Evolutionary conservation across 37 sponge, comb jelly and placozoan genomes (phyloP).

Genomic region (Ianthella basta): DNA sequence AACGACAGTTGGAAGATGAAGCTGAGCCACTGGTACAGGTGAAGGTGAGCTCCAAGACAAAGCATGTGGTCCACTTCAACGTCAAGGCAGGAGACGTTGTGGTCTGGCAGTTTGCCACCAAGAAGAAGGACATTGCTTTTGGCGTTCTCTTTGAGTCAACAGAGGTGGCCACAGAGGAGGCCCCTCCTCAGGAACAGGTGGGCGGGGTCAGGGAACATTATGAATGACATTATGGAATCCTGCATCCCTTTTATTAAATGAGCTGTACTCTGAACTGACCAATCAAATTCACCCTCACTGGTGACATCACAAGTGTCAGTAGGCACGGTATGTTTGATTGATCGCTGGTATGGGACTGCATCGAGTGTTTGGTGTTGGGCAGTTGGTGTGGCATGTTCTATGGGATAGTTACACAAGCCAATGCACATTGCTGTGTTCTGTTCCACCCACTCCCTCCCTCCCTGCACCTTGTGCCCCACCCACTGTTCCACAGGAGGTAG

Average conservation of each 20-base stretch:
- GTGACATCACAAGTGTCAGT: too few relatives aligned
- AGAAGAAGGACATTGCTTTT: constrained; percentile 91
- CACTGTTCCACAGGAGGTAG: background rate
- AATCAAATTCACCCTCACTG: background rate
- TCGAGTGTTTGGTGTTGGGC: too few relatives aligned
- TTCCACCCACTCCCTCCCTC: background rate
- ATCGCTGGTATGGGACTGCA: too few relatives aligned
- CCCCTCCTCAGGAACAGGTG: constrained; percentile 52
- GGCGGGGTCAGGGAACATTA: background rate
- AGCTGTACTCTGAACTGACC: background rate
- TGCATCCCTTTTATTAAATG: background rate
- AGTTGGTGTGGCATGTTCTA: too few relatives aligned
- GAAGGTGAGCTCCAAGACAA: constrained; percentile 83
- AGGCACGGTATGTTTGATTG: too few relatives aligned
- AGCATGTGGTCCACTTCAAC: constrained; percentile 91
- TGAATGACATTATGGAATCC: background rate
- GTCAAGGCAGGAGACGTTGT: constrained; percentile 92
- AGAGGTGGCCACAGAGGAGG: constrained; percentile 68
- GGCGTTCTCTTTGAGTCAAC: constrained; percentile 88
- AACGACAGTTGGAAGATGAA: constrained; percentile 42
- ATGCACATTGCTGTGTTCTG: too few relatives aligned
- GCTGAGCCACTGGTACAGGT: constrained; percentile 45
- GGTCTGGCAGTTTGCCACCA: constrained; percentile 95
- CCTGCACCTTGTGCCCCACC: too few relatives aligned
- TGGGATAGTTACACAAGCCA: too few relatives aligned